A percentile compares a stretch with the other conserved stretches of the same genome.
Conservation (phyloP, 1,140 invertebrate genomes). For the Drosophila sucinea region DNA sequence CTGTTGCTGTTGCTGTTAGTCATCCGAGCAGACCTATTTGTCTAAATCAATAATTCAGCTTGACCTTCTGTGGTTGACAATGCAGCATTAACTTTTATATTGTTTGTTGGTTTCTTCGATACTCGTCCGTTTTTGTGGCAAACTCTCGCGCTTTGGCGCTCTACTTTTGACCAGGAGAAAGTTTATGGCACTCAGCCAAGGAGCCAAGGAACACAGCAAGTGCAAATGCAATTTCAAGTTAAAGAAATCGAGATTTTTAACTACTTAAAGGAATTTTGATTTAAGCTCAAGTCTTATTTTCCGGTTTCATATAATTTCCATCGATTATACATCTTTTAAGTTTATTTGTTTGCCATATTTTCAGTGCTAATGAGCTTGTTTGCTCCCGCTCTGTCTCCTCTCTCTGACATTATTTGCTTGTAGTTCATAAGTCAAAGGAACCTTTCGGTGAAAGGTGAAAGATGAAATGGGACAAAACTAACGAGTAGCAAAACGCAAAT, state of each 20-base stretch:
- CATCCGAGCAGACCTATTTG: slow-evolving; percentile 20
- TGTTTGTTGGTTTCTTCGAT: slow-evolving; percentile 7
- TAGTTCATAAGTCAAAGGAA: slow-evolving; percentile 16
- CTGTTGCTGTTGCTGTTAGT: not conserved
- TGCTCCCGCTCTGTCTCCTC: not conserved
- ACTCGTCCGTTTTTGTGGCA: not conserved
- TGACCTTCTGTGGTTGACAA: slow-evolving; percentile 35
- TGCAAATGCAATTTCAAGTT: slow-evolving; percentile 5
- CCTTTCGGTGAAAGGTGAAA: slow-evolving; percentile 5
- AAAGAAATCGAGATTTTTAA: not conserved
- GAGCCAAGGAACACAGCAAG: not conserved
- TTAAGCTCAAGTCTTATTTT: not conserved
- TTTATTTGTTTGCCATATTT: not conserved
- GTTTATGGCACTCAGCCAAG: not conserved
- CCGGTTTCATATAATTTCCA: too few species aligned
- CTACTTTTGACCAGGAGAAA: not conserved
- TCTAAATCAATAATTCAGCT: slow-evolving; percentile 34
- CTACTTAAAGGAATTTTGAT: not conserved
- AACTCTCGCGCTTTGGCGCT: not conserved
- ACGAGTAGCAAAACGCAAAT: slow-evolving; percentile 48
- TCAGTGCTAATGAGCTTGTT: slow-evolving; percentile 7
- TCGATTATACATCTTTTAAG: too few species aligned
- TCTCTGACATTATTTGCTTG: not conserved
- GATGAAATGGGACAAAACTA: slow-evolving; percentile 36
- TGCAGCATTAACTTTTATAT: slow-evolving; percentile 26